Evolutionary conservation across 2,113 vertebrate species (phyloP).

Genomic region (Promerops cafer): DNA sequence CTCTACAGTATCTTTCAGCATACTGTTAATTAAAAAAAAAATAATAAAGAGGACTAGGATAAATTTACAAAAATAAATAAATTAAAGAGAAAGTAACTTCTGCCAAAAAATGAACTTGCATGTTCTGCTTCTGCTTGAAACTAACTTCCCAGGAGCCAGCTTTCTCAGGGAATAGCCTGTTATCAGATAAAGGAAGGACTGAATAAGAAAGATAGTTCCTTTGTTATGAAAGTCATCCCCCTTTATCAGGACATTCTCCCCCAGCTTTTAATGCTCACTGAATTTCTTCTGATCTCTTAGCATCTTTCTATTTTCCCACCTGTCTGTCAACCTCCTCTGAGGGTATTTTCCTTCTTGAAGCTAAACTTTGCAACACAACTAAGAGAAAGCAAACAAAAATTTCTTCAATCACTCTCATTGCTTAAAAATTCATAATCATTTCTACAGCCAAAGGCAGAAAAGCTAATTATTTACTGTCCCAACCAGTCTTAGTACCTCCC

Average conservation of each 20-base stretch:
- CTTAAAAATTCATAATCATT: slow-evolving; percentile 75
- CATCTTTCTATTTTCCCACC: slow-evolving; percentile 32
- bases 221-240: slow-evolving; percentile 9
- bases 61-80: slow-evolving; percentile 23
- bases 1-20: slow-evolving; percentile 1
- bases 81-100: slow-evolving; percentile 31
- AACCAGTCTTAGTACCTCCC: slow-evolving; percentile 41
- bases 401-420: slow-evolving; percentile 60
- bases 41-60: background rate
- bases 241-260: background rate
- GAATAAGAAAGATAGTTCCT: slow-evolving; percentile 27
- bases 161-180: slow-evolving; percentile 18
- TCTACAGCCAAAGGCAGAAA: slow-evolving; percentile 66
- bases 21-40: slow-evolving; percentile 29
- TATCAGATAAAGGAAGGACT: slow-evolving; percentile 45
- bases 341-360: slow-evolving; percentile 47
- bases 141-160: slow-evolving; percentile 26
- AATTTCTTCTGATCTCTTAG: background rate
- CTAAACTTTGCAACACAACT: slow-evolving; percentile 38
- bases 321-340: slow-evolving; percentile 45
- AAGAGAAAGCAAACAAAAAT: slow-evolving; percentile 66
- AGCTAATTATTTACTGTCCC: slow-evolving; percentile 76
- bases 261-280: background rate
- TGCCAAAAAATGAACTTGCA: slow-evolving; percentile 50
- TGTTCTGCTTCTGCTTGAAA: slow-evolving; percentile 6